Percentiles rank a stretch among this genome's conserved stretches.
Evolutionary conservation across 2,888 invertebrate species (phyloP).

Genomic region (Heliconius ismenius): DNA sequence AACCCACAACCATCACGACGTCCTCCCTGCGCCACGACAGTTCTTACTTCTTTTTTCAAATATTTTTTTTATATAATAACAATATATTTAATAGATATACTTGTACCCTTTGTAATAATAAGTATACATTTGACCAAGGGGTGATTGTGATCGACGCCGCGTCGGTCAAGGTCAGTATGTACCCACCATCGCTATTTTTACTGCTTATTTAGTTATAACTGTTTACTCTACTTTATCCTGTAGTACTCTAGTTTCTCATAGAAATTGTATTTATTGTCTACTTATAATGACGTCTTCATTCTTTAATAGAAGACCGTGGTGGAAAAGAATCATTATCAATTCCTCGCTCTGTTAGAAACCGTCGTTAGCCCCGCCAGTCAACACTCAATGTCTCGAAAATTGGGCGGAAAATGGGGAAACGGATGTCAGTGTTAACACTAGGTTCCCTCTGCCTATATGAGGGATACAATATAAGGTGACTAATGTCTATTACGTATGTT

Average conservation of each 20-base stretch:
- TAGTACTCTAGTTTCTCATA: neutral
- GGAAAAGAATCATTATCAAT: too few species aligned
- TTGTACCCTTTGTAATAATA: neutral
- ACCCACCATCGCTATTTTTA: slow-evolving; percentile 22
- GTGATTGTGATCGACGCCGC: slow-evolving; percentile 11
- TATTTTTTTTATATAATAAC: neutral
- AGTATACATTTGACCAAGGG: slow-evolving; percentile 10
- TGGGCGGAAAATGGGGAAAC: too few species aligned
- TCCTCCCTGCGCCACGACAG: too few species aligned
- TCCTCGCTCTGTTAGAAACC: too few species aligned
- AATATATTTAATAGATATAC: neutral
- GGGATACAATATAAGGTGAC: too few species aligned
- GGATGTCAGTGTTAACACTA: too few species aligned
- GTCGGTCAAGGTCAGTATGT: slow-evolving; percentile 24
- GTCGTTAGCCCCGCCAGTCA: too few species aligned
- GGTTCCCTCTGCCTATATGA: too few species aligned
- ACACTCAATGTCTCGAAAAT: too few species aligned
- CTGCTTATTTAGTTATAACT: neutral
- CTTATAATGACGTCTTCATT: neutral
- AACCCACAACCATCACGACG: too few species aligned
- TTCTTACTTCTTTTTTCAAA: neutral
- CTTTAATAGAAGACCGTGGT: too few species aligned
- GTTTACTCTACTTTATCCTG: neutral
- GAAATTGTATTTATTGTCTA: neutral
- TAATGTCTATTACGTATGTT: too few species aligned